Evolutionary conservation across 2,888 invertebrate species (phyloP).

Genomic region (Caprella mutica): DNA sequence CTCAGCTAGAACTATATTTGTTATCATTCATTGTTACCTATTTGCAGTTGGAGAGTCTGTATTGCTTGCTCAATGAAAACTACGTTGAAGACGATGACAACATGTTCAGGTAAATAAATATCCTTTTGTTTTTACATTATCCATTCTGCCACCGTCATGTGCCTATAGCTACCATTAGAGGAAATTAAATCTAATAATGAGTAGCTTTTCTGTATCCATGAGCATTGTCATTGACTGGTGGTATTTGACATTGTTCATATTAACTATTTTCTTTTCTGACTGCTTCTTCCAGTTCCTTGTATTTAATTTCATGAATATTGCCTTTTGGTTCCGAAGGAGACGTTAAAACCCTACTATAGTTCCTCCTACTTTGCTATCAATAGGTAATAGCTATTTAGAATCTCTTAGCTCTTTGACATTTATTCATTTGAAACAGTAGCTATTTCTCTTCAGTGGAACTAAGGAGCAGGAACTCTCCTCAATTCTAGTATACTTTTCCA

Average conservation of each 20-base stretch:
- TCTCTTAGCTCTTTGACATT: too few species aligned
- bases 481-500: neutral
- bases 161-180: neutral
- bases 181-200: neutral
- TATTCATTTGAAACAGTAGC: too few species aligned
- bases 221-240: too few species aligned
- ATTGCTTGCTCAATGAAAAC: constrained; percentile 90
- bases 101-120: constrained; percentile 73
- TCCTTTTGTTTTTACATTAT: neutral
- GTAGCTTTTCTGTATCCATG: too few species aligned
- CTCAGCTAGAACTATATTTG: too few species aligned
- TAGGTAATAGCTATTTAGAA: too few species aligned
- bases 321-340: too few species aligned
- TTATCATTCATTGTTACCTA: neutral
- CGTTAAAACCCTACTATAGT: neutral
- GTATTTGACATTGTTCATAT: too few species aligned
- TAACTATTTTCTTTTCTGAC: too few species aligned
- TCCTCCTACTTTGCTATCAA: neutral
- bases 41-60: constrained; percentile 69
- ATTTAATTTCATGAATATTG: too few species aligned
- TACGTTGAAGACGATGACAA: constrained; percentile 99
- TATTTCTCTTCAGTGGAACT: too few species aligned
- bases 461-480: neutral
- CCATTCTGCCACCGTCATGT: neutral
- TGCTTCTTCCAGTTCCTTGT: too few species aligned